Conservation (phyloP, 2,888 invertebrate genomes). For the Alitta virens region DNA sequence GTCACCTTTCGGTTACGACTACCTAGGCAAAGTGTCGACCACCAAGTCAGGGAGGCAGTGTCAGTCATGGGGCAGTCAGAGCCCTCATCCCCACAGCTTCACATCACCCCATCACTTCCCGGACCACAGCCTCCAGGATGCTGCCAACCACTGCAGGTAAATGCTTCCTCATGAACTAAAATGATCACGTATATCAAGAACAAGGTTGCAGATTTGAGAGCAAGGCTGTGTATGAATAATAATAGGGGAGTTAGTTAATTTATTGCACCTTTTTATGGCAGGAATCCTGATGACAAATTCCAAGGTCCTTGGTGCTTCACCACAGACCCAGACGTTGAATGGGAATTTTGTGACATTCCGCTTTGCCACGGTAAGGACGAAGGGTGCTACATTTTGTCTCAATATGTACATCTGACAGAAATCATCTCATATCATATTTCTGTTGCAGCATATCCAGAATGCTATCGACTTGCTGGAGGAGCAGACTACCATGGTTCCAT, state of each 20-base stretch:
- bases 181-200: no score
- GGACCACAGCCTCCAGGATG: neutral
- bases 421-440: no score
- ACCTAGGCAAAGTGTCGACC: neutral
- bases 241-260: no score
- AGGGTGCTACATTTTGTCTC: no score
- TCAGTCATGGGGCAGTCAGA: neutral
- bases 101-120: neutral
- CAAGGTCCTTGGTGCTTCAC: constrained; percentile 11
- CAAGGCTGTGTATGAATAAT: no score
- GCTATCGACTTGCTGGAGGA: neutral
- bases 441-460: neutral
- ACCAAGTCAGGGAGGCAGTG: neutral
- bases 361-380: neutral
- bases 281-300: neutral
- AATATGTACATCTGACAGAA: no score
- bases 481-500: constrained; percentile 1
- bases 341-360: neutral
- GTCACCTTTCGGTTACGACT: neutral
- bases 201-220: no score
- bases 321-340: neutral
- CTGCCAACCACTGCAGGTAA: neutral
- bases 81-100: neutral
- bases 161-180: no score
- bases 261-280: no score